Evolutionary conservation across 2,113 vertebrate genomes (phyloP), one percentile per base, ranked within the genome.

Genomic region (Elephas maximus): DNA sequence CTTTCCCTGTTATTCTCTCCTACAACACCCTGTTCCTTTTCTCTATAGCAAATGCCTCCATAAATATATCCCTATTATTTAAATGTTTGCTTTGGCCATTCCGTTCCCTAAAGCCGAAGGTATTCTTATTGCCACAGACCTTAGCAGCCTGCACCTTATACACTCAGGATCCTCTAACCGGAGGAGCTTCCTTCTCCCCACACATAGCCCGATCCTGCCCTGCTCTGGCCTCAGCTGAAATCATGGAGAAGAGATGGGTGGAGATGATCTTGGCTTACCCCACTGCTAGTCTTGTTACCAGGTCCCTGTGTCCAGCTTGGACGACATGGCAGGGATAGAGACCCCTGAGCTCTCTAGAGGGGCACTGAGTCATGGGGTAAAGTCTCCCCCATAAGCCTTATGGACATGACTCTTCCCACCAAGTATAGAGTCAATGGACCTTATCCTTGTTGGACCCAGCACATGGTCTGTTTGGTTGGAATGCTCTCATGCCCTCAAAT

Each of bases 401-500:
- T 20, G 74, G 67, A 74, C 24, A 0, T 0, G 63, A 76, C 5
- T 8, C 14, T 80, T 33, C 45, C 23, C 12, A 1, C 92, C 33
- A 51, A 48, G 8, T 53, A 51, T 17, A 84, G 80, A 53, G 44
- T 51, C 45, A 44, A 11, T 18, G 65, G 53, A 79, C 45, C 57
- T 15, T 17, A 0, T 77, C 65, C 79, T 92, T 30, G 0, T 78
- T 37, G 85, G 94, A 83, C 60, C 60, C 65, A 90, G 94, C 41
- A 74, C 53, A 79, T 21, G 88, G 41, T 51, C 89, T 45, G 60
- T 83, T 57, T 86, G 79, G n/a, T 2, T 71, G 67, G 65, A 90
- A 33, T 21, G 28, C 77, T 37, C 87, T 76, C 37, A 8, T 17
- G 90, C 57, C 8, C 57, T 77, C 23, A 84, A 67, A 96, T 95